Evolutionary conservation across 1,140 invertebrate genomes (phyloP), one percentile per base, ranked within the genome.

Genomic region (Bilobella aurantiaca): DNA sequence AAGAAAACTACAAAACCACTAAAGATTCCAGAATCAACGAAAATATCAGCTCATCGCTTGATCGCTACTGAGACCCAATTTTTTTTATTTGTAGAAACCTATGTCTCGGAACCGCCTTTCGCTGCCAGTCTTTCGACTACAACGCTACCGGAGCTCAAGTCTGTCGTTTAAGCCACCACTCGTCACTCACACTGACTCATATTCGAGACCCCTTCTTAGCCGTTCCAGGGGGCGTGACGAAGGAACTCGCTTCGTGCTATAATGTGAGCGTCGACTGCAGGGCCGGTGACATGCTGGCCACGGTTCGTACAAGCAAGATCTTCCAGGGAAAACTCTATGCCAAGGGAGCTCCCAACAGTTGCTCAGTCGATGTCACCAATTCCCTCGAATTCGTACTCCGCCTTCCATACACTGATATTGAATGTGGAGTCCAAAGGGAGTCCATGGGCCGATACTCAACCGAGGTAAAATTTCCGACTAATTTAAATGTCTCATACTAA

Each of bases 241-340:
- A 93, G 78, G 92, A 96, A 79, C 79, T 96, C 58, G 88, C 89
- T 68, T 92, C 92, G 3, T 96, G 92, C 77, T 96, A 95, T 82
- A 95, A 95, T 77, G 90, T 94, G 23, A 91, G 88, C 71, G 91
- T 94, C 72, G 90, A 93, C 75, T 96, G 93, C 74, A 83, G 89
- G 49, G 88, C 90, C 1, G 88, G 89, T 53, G 91, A 94, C 75
- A 96, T 96, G 93, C 84, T 93, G 34, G 91, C 92, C 23, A 84
- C 85, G 30, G 93, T 95, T 74, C 87, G 90, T 75, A 94, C 92
- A 3, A 92, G 87, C 63, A 93, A 92, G 76, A 80, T 95, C 3
- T 95, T 95, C 80, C 89, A 91, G 75, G 93, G 93, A 49, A 95
- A 95, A 79, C 89, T 95, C 58, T 95, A 95, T 78, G 91, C 90